Evolutionary conservation across 1,140 invertebrate species (phyloP).

Genomic region (Diachasmimorpha longicaudata): DNA sequence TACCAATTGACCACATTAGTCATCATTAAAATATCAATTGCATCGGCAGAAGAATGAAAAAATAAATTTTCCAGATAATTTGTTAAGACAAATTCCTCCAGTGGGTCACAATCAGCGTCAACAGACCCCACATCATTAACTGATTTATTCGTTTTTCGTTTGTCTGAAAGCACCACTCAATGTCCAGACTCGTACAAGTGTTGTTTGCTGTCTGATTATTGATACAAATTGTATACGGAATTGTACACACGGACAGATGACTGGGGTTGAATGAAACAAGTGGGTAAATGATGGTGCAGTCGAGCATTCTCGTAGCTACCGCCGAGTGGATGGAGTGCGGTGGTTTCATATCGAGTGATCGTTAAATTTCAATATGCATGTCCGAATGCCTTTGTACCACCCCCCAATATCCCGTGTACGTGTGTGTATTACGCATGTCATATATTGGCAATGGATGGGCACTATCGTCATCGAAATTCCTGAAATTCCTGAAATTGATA

Average conservation of each 20-base stretch:
- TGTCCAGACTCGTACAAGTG: not conserved
- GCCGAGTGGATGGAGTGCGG: not conserved
- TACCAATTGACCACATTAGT: too few species aligned
- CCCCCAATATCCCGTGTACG: not conserved
- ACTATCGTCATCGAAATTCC: not conserved
- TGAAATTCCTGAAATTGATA: not conserved
- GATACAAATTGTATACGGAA: not conserved
- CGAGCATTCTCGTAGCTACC: not conserved
- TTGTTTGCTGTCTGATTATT: not conserved
- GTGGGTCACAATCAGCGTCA: too few species aligned
- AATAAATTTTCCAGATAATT: too few species aligned
- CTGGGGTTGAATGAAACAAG: slow-evolving; percentile 1
- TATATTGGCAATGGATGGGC: not conserved
- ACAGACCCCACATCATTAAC: not conserved
- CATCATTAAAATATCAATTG: too few species aligned
- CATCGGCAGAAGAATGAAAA: too few species aligned
- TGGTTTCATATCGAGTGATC: slow-evolving; percentile 15
- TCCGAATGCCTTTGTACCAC: not conserved
- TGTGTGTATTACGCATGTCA: not conserved
- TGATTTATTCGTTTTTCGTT: not conserved
- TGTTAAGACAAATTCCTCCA: too few species aligned
- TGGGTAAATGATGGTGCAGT: slow-evolving; percentile 4
- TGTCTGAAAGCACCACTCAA: not conserved
- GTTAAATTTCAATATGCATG: slow-evolving; percentile 13
- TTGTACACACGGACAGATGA: not conserved